Evolutionary conservation across 2,797 vertebrate species (phyloP).

Genomic region (Xiphorhynchus erythropygius): DNA sequence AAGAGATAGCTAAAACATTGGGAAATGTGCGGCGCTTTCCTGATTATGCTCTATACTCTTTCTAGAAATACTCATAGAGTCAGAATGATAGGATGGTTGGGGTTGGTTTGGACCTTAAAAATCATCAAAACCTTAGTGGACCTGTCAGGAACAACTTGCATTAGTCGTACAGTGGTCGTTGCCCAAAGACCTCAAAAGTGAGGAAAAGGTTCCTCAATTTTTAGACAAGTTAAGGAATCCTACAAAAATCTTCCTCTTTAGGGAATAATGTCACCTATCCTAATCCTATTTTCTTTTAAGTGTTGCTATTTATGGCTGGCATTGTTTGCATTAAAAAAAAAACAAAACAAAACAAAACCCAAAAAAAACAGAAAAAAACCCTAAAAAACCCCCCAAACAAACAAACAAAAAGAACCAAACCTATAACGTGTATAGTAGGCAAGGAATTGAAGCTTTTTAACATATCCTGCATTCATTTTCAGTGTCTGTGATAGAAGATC

Average conservation of each 20-base stretch:
- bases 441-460: background rate
- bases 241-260: background rate
- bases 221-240: background rate
- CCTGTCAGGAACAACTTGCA: background rate
- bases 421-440: background rate
- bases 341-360: background rate
- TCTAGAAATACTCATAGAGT: background rate
- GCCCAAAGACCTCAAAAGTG: background rate
- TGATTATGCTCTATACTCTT: background rate
- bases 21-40: background rate
- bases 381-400: too few species aligned
- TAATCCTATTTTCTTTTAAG: background rate
- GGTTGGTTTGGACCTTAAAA: background rate
- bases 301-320: background rate
- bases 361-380: too few species aligned
- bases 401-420: too few species aligned
- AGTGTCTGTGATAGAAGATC: background rate
- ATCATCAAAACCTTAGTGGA: background rate
- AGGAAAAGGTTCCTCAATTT: background rate
- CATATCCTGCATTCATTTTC: background rate
- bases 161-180: too few species aligned
- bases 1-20: background rate
- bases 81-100: background rate
- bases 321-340: background rate
- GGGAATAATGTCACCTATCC: background rate